phyloP scores from a whole-genome alignment of 2,888 invertebrate species.

The Andrena marginata region DNA sequence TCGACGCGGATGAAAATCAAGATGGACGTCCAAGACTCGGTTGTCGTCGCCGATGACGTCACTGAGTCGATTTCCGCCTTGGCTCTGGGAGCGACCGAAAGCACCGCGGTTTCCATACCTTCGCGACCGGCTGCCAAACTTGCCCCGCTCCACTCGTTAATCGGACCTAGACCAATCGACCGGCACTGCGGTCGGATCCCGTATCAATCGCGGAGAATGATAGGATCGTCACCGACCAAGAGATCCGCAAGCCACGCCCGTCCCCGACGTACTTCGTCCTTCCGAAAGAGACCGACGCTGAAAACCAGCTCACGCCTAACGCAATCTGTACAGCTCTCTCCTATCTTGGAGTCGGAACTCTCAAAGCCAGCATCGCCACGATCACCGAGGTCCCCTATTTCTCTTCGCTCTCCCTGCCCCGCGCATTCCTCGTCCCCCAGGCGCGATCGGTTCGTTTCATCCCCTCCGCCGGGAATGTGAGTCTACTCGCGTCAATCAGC shows the following conservation, averaged over 20 bases:
- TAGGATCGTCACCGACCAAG: background rate
- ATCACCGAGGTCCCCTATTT: slow-evolving; percentile 79
- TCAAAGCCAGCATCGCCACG: slow-evolving; percentile 90
- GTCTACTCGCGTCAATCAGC: background rate
- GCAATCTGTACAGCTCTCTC: slow-evolving; percentile 87
- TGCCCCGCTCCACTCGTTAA: slow-evolving; percentile 4
- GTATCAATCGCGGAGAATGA: slow-evolving; percentile 1
- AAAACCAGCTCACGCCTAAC: slow-evolving; percentile 81
- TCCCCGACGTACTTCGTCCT: slow-evolving; percentile 49
- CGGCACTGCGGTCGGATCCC: background rate
- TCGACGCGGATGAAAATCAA: background rate
- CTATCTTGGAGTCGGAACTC: slow-evolving; percentile 90
- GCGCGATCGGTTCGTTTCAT: background rate
- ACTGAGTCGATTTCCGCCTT: background rate
- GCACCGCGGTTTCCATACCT: background rate
- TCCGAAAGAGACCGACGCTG: slow-evolving; percentile 80
- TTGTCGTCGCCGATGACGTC: background rate
- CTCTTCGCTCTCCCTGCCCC: background rate
- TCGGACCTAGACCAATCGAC: background rate
- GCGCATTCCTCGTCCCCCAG: background rate
- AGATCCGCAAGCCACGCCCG: slow-evolving; percentile 1
- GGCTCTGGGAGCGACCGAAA: background rate
- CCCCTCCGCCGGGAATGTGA: slow-evolving; percentile 10
- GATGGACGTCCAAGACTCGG: background rate
- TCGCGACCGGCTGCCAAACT: slow-evolving; percentile 2